Evolutionary conservation across 2,797 vertebrate genomes (phyloP).

Genomic region (Tokudaia muenninki): DNA sequence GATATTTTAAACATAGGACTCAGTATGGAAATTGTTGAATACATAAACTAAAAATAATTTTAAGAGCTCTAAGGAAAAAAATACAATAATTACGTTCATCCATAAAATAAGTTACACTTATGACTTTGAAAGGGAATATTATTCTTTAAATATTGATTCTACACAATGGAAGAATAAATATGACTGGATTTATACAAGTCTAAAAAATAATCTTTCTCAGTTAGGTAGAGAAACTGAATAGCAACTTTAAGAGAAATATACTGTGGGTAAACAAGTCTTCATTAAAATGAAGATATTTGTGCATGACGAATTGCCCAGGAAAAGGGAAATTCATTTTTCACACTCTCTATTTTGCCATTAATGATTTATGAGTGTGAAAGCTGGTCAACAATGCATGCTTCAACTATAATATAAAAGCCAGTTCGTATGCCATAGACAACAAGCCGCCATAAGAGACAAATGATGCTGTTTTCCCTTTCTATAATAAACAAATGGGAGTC

Average conservation of each 20-base stretch:
- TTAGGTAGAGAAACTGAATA: not conserved
- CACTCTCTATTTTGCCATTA: slow-evolving; percentile 20
- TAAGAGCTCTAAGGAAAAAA: not conserved
- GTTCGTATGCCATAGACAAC: not conserved
- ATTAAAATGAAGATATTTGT: slow-evolving; percentile 57
- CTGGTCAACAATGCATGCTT: slow-evolving; percentile 4
- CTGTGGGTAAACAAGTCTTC: not conserved
- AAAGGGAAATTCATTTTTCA: slow-evolving; percentile 15
- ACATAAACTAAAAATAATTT: not conserved
- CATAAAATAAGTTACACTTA: not conserved
- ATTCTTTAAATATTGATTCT: not conserved
- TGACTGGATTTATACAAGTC: not conserved
- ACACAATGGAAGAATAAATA: slow-evolving; percentile 32
- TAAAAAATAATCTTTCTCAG: slow-evolving; percentile 17
- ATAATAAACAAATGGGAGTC: not conserved
- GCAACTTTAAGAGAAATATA: slow-evolving; percentile 43
- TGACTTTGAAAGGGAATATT: not conserved
- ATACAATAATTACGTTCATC: not conserved
- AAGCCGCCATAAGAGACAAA: not conserved
- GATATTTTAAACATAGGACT: slow-evolving; percentile 20
- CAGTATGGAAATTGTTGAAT: not conserved
- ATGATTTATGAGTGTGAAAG: slow-evolving; percentile 60
- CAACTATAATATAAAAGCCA: not conserved
- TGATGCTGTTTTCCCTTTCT: not conserved
- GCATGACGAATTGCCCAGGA: not conserved